Base-by-base conservation (phyloP, 1,140 invertebrate genomes). In the Diploscapter pachys region DNA sequence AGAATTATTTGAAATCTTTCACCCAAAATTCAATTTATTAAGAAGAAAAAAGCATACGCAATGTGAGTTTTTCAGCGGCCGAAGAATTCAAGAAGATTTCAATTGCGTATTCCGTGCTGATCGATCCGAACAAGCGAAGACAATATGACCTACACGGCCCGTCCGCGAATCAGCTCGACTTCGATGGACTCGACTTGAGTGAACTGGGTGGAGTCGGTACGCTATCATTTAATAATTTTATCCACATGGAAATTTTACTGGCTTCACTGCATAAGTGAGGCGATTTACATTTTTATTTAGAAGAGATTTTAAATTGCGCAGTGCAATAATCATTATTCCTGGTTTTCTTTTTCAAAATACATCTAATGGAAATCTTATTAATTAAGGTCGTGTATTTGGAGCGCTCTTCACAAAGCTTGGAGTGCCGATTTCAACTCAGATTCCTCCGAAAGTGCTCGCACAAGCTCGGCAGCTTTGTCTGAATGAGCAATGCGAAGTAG, bases 381-480 rank as follows among this genome's bases (percentile, higher is more conserved):
- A 63, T 82, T 73, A 55, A 83, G 82, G 84, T 61, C 83, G 84
- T 3, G 79, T 85, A 48, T 85, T 85, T 64, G 83, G 83, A 13
- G 83, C 83, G 11, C 81, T 85, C 65, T 86, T 85, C 73, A 81
- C 75, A 3, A 86, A 86, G 65, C 77, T 85, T 31, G 83, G 83
- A 4, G 81, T 85, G 6, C 85, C 85, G 51, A 85, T 85, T 71
- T 83, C 84, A 49, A 85, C 83, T 9, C 71, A 82, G 56, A 85
- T 85, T 72, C 69, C 72, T 3, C 85, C 83, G 3, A 81, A 85
- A 72, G 80, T 85, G 13, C 75, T 85, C 48, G 79, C 77, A 0
- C 80, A 83, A 57, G 83, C 83, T n/a, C 69, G 79, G n/a, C 79
- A 83, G 55, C 66, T 85, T 49, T 80, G 78, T 67, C 66, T 68